These are phyloP conservation scores for Caenorhabditis sp. DNA, from an alignment of 2,888 invertebrate species.

Conservation along the genomic window DNA sequence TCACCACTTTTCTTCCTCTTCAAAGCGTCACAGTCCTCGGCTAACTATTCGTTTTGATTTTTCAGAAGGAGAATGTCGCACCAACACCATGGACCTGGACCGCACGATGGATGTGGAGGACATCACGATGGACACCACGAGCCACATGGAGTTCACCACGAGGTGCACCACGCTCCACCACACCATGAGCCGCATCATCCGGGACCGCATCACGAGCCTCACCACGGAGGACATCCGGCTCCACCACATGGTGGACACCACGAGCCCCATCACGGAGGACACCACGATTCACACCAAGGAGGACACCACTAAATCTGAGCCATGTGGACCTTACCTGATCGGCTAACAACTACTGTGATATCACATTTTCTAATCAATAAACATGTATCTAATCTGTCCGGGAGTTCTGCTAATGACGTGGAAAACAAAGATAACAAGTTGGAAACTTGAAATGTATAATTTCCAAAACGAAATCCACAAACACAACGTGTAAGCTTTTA, in stretches of 20 bases:
- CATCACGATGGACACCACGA: conserved; percentile 30
- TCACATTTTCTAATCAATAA: too few species aligned
- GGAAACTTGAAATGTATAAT: too few species aligned
- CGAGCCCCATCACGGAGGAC: conserved; percentile 10
- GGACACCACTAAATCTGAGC: conserved; percentile 23
- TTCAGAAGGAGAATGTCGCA: conserved; percentile 24
- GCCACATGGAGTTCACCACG: conserved; percentile 27
- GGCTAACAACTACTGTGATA: too few species aligned
- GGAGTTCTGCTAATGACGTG: too few species aligned
- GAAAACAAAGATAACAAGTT: too few species aligned
- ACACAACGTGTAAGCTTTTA: too few species aligned
- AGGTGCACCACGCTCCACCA: background rate
- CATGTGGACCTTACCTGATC: too few species aligned
- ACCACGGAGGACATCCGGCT: conserved; percentile 7
- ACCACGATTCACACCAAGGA: conserved; percentile 24
- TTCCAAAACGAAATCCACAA: too few species aligned
- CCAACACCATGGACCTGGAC: conserved; percentile 37
- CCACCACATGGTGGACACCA: conserved; percentile 28
- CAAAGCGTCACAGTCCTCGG: too few species aligned
- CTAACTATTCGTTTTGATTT: background rate
- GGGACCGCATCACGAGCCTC: conserved; percentile 17
- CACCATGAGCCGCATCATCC: conserved; percentile 10
- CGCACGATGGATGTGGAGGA: conserved; percentile 15
- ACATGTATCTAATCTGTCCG: too few species aligned
- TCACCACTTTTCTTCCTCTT: background rate